Evolutionary conservation across 1,140 invertebrate species (phyloP), one percentile per base, ranked within the genome.

Genomic region (Pseudoatta argentina): DNA sequence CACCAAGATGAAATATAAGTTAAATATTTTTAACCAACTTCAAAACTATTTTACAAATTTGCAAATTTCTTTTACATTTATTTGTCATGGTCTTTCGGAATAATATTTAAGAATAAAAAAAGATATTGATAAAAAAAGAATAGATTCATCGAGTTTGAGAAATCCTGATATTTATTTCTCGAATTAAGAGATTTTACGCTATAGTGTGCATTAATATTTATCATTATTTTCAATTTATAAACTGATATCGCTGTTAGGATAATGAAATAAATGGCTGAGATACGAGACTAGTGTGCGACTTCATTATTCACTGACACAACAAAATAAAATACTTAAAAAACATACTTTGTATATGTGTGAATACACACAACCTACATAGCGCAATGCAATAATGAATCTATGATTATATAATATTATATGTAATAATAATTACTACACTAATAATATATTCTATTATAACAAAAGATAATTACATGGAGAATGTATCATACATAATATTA

Each of bases 201-300:
- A 3, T 53, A 8, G 53, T 67, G 39, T 48, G n/a, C 16, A n/a
- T 39, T 81, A 12, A 39, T 24, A 39, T 53, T 66, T 53, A 64
- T 66, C 34, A 79, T 66, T 53, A 79, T 39, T 6, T 21, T 66
- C 5, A 0, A 30, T 78, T 66, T 79, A 53, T 79, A 24, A 75
- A 78, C 10, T 78, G 30, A 39, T 39, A 48, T 71, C 64, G 27
- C 27, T 24, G 16, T 57, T 48, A 24, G 10, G 5, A 24, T 39
- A 55, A 66, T 69, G 27, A 57, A 79, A 69, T 57, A 79, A 67
- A 57, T 79, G 77, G 51, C 51, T 69, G n/a, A 57, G 0, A 39
- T 24, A 81, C 34, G 16, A 69, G 77, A 81, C 77, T 81, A 81
- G 77, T n/a, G n/a, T 79, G 24, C 34, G 48, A 16, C n/a, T 79